Evolutionary conservation across 2,797 vertebrate genomes (phyloP), one percentile per base, ranked within the genome.

Genomic region (Takifugu ocellatus): DNA sequence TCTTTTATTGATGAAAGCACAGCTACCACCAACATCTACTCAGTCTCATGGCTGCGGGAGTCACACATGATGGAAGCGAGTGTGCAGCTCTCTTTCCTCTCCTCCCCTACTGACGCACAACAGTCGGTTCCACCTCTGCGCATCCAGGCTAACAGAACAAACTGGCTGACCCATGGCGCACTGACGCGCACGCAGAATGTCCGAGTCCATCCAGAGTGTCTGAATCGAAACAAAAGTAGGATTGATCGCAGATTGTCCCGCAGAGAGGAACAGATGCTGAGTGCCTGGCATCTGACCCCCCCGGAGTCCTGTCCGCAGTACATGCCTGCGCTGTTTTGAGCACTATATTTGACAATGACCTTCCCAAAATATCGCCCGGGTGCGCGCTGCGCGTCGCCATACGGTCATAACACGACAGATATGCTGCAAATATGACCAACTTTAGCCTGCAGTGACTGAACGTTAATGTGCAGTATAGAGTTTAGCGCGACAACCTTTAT

Each of bases 291-390:
- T 78, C 29, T 45, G 58, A 61, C 49, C 60, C 7, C 8, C 12
- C 55, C 51, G 45, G 59, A 39, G 65, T 57, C 56, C 56, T 71
- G 51, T 64, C 62, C 66, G 17, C 67, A 58, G 56, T 54, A 62
- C 82, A 82, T 84, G 74, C 77, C 77, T 46, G 65, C 29, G 63
- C 69, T 75, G 56, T 60, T 75, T 68, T 56, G 46, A 67, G 59
- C 68, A 65, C 81, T 85, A 84, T 82, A 83, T 85, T 79, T 86
- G 84, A 80, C 89, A 70, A 86, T 88, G 89, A 90, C 90, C 89
- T 91, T 90, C 87, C 87, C 72, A 72, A 83, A 88, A 88, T 84
- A 86, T 68, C 80, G 43, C 64, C 44, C n/a, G 17, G 44, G 16
- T 44, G 65, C 64, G 67, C 59, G 54, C 63, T 54, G 63, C 75